Conservation (phyloP, 2,888 invertebrate genomes). For the Spicauda simplicius region DNA sequence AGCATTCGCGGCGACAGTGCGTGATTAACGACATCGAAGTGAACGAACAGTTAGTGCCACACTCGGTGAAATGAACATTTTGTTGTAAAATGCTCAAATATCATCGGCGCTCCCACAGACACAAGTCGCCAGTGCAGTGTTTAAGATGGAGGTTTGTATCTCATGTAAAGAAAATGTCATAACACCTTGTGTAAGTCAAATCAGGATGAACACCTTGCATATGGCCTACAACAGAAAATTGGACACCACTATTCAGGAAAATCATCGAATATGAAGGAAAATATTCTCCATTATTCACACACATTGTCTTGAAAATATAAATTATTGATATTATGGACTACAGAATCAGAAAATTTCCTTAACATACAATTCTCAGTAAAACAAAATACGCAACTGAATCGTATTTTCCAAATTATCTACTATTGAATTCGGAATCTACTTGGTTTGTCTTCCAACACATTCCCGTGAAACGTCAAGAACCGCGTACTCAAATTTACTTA, state of each 20-base stretch:
- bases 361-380: too few relatives aligned
- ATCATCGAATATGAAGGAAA: too few relatives aligned
- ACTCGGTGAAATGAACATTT: constrained; percentile 80
- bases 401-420: too few relatives aligned
- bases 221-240: too few relatives aligned
- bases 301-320: too few relatives aligned
- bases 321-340: too few relatives aligned
- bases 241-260: too few relatives aligned
- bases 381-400: too few relatives aligned
- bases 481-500: not conserved
- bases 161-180: not conserved
- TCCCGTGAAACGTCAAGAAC: not conserved
- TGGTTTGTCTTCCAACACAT: not conserved
- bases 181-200: too few relatives aligned
- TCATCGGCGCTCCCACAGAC: constrained; percentile 81
- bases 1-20: constrained; percentile 51
- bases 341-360: too few relatives aligned
- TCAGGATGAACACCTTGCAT: too few relatives aligned
- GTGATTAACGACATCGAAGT: constrained; percentile 53
- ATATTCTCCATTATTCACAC: too few relatives aligned
- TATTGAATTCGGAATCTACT: not conserved
- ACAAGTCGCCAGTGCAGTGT: constrained; percentile 81
- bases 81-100: constrained; percentile 82
- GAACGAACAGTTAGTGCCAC: constrained; percentile 47
- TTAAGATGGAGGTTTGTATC: constrained; percentile 78